These are phyloP conservation scores for Zelostemma sp. DNA, from an alignment of 1,140 invertebrate genomes.

Conservation along the genomic window DNA sequence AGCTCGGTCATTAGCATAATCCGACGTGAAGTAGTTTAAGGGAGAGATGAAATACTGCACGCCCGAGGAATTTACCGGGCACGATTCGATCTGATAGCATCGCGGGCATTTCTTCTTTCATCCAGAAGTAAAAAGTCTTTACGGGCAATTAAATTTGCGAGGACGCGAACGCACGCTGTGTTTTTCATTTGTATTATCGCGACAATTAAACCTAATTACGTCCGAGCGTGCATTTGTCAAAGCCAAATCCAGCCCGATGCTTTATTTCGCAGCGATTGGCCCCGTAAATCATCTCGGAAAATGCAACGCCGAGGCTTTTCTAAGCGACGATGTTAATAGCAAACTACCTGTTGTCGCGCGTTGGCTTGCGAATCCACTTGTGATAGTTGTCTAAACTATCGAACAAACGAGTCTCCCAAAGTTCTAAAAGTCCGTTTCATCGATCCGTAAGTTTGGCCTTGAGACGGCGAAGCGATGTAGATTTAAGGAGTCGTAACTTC, in stretches of 20 bases:
- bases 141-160: conserved; percentile 11
- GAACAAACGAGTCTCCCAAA: conserved; percentile 40
- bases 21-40: conserved; percentile 17
- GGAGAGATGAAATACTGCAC: conserved; percentile 12
- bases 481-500: background rate
- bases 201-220: conserved; percentile 1
- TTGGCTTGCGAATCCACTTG: conserved; percentile 45
- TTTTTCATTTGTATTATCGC: conserved; percentile 4
- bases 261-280: too few relatives aligned
- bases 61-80: conserved; percentile 22
- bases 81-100: conserved; percentile 20
- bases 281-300: background rate
- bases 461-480: conserved; percentile 3
- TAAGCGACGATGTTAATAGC: conserved; percentile 48
- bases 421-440: conserved; percentile 34
- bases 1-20: conserved; percentile 26
- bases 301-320: background rate
- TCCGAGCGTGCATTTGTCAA: too few relatives aligned
- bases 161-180: background rate
- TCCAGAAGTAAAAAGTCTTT: conserved; percentile 12
- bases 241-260: too few relatives aligned
- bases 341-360: conserved; percentile 61
- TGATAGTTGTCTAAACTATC: conserved; percentile 43
- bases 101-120: conserved; percentile 13
- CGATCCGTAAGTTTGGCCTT: conserved; percentile 21